Percentiles rank a stretch among this genome's conserved stretches.
phyloP scores from a whole-genome alignment of 2,797 vertebrate species.

The Siniperca obscura region DNA sequence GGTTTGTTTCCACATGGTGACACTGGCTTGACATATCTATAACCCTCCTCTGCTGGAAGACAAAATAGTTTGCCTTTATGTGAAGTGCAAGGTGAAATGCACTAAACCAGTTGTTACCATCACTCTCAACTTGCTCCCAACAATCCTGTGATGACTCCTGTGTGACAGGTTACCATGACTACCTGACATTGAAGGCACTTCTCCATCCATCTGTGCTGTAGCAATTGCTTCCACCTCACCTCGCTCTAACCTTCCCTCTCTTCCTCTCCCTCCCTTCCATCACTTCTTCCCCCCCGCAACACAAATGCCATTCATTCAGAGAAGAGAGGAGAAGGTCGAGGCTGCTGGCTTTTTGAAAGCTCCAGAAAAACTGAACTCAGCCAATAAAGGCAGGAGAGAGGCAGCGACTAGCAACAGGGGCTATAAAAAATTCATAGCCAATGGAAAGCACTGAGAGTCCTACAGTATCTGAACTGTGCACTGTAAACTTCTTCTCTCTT shows the following conservation, averaged over 20 bases:
- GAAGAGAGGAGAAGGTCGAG: constrained; percentile 67
- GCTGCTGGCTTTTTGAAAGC: constrained; percentile 64
- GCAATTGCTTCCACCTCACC: constrained; percentile 64
- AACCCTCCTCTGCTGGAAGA: constrained; percentile 17
- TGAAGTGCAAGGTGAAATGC: constrained; percentile 42
- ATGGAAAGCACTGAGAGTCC: constrained; percentile 58
- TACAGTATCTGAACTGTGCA: constrained; percentile 51
- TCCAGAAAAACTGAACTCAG: constrained; percentile 53
- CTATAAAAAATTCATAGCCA: constrained; percentile 75
- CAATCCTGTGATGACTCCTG: constrained; percentile 51
- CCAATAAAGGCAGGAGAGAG: constrained; percentile 60
- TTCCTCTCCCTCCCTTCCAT: constrained; percentile 43
- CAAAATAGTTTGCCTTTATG: constrained; percentile 31
- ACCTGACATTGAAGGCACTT: constrained; percentile 76
- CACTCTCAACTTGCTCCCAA: constrained; percentile 47
- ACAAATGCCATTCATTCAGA: constrained; percentile 66
- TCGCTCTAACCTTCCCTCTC: constrained; percentile 49
- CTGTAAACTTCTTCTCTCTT: constrained; percentile 58
- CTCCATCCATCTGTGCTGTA: constrained; percentile 72
- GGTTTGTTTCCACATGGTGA: constrained; percentile 8
- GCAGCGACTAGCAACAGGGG: constrained; percentile 63
- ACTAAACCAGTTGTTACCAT: constrained; percentile 45
- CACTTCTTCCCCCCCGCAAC: constrained; percentile 43
- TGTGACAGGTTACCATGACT: constrained; percentile 80
- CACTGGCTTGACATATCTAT: constrained; percentile 6